These are phyloP conservation scores for Dryococelus australis DNA, from an alignment of 2,888 invertebrate genomes.

Conservation along the genomic window DNA sequence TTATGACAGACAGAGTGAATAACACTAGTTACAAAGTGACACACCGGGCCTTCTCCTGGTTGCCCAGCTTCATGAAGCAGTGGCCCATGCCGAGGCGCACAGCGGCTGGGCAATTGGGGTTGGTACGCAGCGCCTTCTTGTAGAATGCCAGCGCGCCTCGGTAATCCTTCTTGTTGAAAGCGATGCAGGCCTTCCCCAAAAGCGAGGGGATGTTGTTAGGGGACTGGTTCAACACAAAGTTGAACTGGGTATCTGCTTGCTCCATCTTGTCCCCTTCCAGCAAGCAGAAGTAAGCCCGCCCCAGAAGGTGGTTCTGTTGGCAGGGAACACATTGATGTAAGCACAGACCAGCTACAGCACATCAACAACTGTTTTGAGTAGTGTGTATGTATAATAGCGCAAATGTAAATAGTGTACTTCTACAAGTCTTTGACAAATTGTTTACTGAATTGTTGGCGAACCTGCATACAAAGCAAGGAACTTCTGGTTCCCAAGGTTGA, in stretches of 20 bases:
- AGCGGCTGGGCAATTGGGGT: slow-evolving; percentile 96
- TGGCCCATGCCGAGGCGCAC: slow-evolving; percentile 98
- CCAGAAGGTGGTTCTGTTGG: slow-evolving; percentile 90
- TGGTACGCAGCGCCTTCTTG: slow-evolving; percentile 95
- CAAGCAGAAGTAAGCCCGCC: slow-evolving; percentile 97
- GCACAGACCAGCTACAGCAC: background rate
- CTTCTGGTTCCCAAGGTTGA: no score
- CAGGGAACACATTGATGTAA: slow-evolving; percentile 27
- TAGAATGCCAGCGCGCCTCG: slow-evolving; percentile 96
- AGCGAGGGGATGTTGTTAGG: slow-evolving; percentile 96
- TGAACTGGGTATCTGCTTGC: slow-evolving; percentile 99
- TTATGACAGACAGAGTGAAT: no score
- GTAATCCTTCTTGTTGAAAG: slow-evolving; percentile 97
- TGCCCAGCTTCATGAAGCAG: slow-evolving; percentile 95
- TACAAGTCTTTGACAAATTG: no score
- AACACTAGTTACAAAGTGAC: background rate
- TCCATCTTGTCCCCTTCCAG: slow-evolving; percentile 99
- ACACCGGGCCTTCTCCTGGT: slow-evolving; percentile 92
- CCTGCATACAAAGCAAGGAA: no score
- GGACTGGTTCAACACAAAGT: slow-evolving; percentile 96
- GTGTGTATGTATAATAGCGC: background rate
- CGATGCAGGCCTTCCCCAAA: slow-evolving; percentile 98
- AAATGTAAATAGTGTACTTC: no score
- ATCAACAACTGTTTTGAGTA: background rate
- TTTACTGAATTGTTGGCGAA: no score